Base-by-base conservation (phyloP, 2,888 invertebrate genomes). In the Erebia ligea region DNA sequence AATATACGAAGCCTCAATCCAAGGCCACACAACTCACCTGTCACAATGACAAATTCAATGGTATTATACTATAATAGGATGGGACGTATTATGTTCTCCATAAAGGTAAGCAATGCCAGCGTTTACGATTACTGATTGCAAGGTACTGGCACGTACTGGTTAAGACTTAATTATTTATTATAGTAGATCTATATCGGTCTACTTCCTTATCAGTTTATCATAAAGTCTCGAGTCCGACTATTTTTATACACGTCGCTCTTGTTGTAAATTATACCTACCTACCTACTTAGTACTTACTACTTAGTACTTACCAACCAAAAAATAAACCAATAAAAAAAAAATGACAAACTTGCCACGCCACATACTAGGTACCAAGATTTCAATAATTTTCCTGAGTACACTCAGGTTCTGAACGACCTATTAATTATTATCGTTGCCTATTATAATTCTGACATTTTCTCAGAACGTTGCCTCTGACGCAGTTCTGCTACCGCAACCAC, bases 51-150 rank as follows among this genome's bases (percentile, higher is more conserved):
- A 74, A 72, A 75, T 77, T 71, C 76, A 78, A 75, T 73, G 73
- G 76, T 73, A 75, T 76, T n/a, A n/a, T n/a, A n/a, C n/a, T 75
- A 76, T 67, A 74, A 77, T 76, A 75, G 58, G 58, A 58, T 58
- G 77, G 79, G 80, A 76, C 74, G 77, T 83, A 85, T 88, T 85
- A 88, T 76, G 74, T 76, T 80, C 69, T 71, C 88, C 85, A 81
- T 87, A 87, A 80, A 71, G 62, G 86, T 80, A 74, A 62, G 79
- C 84, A 86, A 85, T 86, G 86, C 75, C 83, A 83, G 74, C 78
- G 79, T 79, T 82, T 81, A 79, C 79, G 76, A 77, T 81, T 80
- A 77, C 71, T 76, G 76, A 76, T 75, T 71, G 68, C 68, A 72
- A 62, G 61, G 68, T 66, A 68, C 63, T 59, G 52, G 67, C 63